These are phyloP conservation scores for Solenodon paradoxus DNA, from an alignment of 2,113 vertebrate species.

Conservation along the genomic window DNA sequence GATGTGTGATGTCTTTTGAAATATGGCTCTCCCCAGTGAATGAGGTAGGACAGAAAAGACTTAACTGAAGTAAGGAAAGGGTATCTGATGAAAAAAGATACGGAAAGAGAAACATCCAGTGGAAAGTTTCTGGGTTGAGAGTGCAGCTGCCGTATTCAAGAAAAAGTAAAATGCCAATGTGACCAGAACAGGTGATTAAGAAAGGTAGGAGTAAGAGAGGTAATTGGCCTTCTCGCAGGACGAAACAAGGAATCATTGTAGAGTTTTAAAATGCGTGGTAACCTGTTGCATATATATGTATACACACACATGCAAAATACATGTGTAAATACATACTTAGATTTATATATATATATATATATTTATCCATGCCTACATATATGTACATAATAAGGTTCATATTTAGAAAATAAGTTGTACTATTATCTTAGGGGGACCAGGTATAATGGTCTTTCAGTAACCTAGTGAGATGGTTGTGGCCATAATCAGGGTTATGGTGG, in stretches of 20 bases:
- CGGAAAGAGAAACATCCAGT: neutral
- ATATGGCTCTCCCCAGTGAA: neutral
- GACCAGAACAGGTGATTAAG: neutral
- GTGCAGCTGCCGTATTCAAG: neutral
- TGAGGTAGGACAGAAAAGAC: neutral
- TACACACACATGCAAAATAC: neutral
- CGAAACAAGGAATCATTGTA: neutral
- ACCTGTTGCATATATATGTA: neutral
- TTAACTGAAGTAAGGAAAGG: neutral
- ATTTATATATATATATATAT: neutral
- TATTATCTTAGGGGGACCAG: neutral
- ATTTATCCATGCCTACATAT: neutral
- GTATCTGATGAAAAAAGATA: neutral
- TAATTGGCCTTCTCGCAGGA: neutral
- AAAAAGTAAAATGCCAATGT: neutral
- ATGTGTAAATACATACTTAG: neutral
- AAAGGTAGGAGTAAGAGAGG: neutral
- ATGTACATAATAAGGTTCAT: neutral
- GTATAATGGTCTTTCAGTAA: neutral
- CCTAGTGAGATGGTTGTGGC: neutral
- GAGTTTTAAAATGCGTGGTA: neutral
- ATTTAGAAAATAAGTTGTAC: neutral
- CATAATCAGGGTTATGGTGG: neutral
- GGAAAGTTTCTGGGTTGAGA: fast-evolving
- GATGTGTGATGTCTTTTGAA: neutral